Conservation (phyloP, 2,113 vertebrate genomes). For the Chaenogobius annularis region DNA sequence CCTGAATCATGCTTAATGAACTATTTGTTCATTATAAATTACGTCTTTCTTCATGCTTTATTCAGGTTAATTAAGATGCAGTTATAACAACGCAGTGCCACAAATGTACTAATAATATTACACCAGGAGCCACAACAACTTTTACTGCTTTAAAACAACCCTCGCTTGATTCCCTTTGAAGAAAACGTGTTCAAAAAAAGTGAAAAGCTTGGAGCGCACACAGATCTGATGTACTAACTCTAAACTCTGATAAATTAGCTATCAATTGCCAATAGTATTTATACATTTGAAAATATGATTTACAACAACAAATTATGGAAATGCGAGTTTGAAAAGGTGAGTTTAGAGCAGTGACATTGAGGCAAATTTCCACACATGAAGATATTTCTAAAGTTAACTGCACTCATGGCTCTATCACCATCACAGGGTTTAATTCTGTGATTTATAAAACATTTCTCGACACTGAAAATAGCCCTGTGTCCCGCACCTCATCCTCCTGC, state of each 20-base stretch:
- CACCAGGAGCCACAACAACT: too few species aligned
- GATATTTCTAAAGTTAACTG: too few species aligned
- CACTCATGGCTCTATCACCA: not conserved
- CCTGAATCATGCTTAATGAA: too few species aligned
- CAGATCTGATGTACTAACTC: not conserved
- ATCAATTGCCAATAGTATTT: not conserved
- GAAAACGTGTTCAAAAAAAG: not conserved
- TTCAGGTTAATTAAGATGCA: too few species aligned
- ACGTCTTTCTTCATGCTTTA: too few species aligned
- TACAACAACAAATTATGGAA: too few species aligned
- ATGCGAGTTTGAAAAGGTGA: too few species aligned
- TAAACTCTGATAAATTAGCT: not conserved
- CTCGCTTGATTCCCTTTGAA: not conserved
- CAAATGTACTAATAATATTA: too few species aligned
- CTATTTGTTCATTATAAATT: too few species aligned
- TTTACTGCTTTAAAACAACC: not conserved
- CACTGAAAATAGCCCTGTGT: not conserved
- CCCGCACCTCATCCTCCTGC: constrained; percentile 7
- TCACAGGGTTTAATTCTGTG: not conserved
- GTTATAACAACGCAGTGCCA: too few species aligned
- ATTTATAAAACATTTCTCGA: not conserved
- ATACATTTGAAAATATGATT: not conserved
- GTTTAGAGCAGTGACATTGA: too few species aligned
- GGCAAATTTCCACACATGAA: too few species aligned
- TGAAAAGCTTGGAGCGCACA: not conserved